These are phyloP conservation scores for Oxyscelio sp. DNA, from an alignment of 2,888 invertebrate species.

Conservation along the genomic window DNA sequence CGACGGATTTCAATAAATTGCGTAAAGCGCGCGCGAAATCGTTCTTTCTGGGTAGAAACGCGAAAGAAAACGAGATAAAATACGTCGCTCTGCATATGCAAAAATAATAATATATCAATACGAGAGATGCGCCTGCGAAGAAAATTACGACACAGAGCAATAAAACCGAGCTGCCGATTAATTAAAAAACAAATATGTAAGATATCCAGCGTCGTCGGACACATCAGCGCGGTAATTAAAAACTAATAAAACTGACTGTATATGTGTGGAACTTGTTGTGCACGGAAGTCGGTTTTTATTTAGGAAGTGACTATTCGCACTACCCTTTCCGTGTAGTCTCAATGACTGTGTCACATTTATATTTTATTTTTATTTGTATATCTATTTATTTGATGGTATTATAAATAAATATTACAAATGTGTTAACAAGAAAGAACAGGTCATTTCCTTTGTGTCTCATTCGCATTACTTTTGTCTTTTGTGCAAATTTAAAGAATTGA, in stretches of 20 bases:
- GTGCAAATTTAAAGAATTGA: no score
- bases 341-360: no score
- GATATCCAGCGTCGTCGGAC: conserved; percentile 12
- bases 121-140: background rate
- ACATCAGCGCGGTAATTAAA: conserved; percentile 20
- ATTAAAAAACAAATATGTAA: conserved; percentile 45
- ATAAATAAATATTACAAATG: no score
- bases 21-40: conserved; percentile 11
- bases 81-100: conserved; percentile 3
- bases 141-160: conserved; percentile 21
- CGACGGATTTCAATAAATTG: conserved; percentile 3
- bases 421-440: no score
- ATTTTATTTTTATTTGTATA: no score
- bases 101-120: conserved; percentile 25
- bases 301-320: no score
- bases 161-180: conserved; percentile 38
- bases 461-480: no score
- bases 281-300: no score
- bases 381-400: no score
- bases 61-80: conserved; percentile 9
- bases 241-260: conserved; percentile 30
- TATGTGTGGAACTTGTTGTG: no score
- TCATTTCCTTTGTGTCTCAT: no score
- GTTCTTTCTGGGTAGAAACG: conserved; percentile 28
- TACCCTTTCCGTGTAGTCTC: no score